Percentiles rank a stretch among this genome's conserved stretches.
phyloP scores from a whole-genome alignment of 2,888 invertebrate genomes.

The Hetaerina titia region DNA sequence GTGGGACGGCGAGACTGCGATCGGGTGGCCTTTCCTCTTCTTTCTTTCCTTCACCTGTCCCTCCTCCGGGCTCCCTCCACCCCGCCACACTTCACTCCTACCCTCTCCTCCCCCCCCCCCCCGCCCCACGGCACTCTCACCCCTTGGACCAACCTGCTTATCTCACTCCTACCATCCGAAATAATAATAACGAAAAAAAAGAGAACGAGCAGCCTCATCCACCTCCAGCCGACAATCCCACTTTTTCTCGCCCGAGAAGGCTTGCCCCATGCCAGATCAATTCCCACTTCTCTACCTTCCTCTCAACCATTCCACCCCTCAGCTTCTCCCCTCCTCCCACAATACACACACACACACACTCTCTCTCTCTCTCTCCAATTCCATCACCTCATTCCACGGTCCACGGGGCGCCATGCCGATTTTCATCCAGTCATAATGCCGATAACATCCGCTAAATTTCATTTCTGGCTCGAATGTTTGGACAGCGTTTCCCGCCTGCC shows the following conservation, averaged over 20 bases:
- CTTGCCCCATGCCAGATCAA: not conserved
- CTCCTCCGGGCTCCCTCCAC: not conserved
- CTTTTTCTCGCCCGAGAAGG: not conserved
- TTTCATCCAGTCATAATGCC: slow-evolving; percentile 21
- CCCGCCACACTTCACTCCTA: not conserved
- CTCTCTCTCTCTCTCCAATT: not conserved
- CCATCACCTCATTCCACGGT: not conserved
- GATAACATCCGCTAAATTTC: slow-evolving; percentile 47
- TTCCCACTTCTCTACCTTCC: not conserved
- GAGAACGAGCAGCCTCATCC: not conserved
- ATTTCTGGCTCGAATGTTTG: not conserved
- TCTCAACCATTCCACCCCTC: not conserved
- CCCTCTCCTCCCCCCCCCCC: not conserved
- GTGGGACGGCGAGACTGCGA: not conserved
- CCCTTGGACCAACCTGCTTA: not conserved
- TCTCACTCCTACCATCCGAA: not conserved
- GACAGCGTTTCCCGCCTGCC: not conserved
- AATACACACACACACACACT: not conserved
- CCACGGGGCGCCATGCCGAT: slow-evolving; percentile 17
- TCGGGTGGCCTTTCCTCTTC: not conserved
- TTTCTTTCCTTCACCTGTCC: slow-evolving; percentile 17
- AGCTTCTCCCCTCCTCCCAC: no score
- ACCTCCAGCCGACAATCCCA: not conserved
- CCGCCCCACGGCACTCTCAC: no score
- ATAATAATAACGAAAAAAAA: not conserved